A percentile compares a stretch with the other conserved stretches of the same genome.
Evolutionary conservation across 2,797 vertebrate genomes (phyloP).

Genomic region (Clarias laeviceps): DNA sequence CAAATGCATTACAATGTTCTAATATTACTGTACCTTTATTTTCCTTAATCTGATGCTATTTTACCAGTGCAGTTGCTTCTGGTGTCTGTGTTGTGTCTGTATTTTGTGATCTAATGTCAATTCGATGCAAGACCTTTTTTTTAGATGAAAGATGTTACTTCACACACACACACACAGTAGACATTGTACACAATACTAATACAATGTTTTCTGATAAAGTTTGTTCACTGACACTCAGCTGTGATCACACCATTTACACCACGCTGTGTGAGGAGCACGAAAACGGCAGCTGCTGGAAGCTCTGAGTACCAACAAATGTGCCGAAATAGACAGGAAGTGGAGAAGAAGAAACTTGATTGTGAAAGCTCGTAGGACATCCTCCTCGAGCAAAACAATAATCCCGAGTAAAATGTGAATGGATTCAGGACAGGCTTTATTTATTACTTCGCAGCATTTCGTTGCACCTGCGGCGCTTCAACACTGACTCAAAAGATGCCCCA

Average conservation of each 20-base stretch:
- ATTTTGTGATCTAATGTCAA: slow-evolving; percentile 27
- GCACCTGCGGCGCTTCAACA: slow-evolving; percentile 61
- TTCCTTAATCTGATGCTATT: slow-evolving; percentile 30
- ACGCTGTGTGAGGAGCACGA: slow-evolving; percentile 31
- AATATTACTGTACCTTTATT: slow-evolving; percentile 25
- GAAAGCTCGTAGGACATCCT: slow-evolving; percentile 53
- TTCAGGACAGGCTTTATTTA: slow-evolving; percentile 48
- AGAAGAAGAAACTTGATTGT: neutral
- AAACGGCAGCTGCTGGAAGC: slow-evolving; percentile 38
- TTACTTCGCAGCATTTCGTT: slow-evolving; percentile 43
- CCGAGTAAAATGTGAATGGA: slow-evolving; percentile 48
- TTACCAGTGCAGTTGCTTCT: slow-evolving; percentile 27
- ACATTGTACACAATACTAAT: slow-evolving; percentile 24
- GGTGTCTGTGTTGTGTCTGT: slow-evolving; percentile 37
- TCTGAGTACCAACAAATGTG: slow-evolving; percentile 39
- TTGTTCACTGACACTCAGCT: slow-evolving; percentile 26
- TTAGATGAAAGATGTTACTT: neutral
- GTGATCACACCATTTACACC: slow-evolving; percentile 29
- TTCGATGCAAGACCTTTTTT: slow-evolving; percentile 32
- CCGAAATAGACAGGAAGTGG: slow-evolving; percentile 23
- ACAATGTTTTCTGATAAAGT: slow-evolving; percentile 17
- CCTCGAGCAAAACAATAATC: slow-evolving; percentile 55
- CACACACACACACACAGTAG: slow-evolving; percentile 7
- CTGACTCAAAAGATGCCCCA: slow-evolving; percentile 62
- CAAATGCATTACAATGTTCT: slow-evolving; percentile 20